Evolutionary conservation across 64 coral and sea anemone species (phyloP).

Genomic region (Anthopleura sola): DNA sequence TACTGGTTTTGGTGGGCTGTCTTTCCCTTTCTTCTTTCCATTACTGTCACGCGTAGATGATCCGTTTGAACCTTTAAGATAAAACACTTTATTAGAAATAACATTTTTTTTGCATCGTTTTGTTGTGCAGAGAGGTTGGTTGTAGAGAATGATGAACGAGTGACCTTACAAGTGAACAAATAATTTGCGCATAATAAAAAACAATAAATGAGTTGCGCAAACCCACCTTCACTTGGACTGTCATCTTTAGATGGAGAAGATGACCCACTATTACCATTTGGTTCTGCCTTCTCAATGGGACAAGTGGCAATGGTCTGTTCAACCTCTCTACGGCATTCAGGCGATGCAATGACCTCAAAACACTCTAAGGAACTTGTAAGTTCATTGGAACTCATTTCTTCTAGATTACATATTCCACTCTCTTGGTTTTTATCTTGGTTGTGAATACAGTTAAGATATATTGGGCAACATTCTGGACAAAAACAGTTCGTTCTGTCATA

Average conservation of each 20-base stretch:
- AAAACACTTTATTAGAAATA: background rate
- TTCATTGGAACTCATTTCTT: slow-evolving; percentile 12
- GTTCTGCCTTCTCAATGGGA: background rate
- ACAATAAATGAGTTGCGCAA: background rate
- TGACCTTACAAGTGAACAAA: too few species aligned
- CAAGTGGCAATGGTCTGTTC: background rate
- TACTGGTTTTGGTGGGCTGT: slow-evolving; percentile 1
- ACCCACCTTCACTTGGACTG: background rate
- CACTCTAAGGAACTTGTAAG: slow-evolving; percentile 48
- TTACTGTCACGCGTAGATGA: slow-evolving; percentile 24
- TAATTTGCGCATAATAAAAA: background rate
- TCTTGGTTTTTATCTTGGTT: slow-evolving; percentile 3
- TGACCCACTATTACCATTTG: background rate
- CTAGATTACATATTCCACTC: background rate
- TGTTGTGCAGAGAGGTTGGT: too few species aligned
- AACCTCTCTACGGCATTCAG: background rate
- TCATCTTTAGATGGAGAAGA: slow-evolving; percentile 20
- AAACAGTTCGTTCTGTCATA: slow-evolving; percentile 13
- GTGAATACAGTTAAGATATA: slow-evolving; percentile 37
- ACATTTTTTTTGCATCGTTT: too few species aligned
- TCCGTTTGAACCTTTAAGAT: slow-evolving; percentile 27
- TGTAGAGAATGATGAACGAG: too few species aligned
- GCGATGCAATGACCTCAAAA: slow-evolving; percentile 45
- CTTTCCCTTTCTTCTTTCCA: slow-evolving; percentile 21
- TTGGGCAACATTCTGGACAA: slow-evolving; percentile 38